These are phyloP conservation scores for Drosophila bifasciata DNA, from an alignment of 1,140 invertebrate species.

Conservation along the genomic window DNA sequence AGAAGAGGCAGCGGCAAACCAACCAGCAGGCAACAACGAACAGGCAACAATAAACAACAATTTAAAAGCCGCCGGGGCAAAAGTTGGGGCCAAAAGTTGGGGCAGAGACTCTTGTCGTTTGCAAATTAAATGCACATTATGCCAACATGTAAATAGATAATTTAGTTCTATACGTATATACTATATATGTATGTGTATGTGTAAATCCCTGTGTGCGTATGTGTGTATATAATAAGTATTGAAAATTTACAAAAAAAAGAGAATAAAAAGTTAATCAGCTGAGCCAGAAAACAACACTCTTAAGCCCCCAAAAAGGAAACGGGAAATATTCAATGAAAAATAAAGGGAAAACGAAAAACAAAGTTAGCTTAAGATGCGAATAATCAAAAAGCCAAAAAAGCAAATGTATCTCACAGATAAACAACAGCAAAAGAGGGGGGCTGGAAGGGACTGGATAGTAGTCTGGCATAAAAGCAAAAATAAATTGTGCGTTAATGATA, in stretches of 20 bases:
- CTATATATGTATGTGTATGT: slow-evolving; percentile 11
- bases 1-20: slow-evolving; percentile 13
- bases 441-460: background rate
- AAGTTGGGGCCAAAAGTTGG: slow-evolving; percentile 55
- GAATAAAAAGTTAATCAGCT: slow-evolving; percentile 68
- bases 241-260: slow-evolving; percentile 16
- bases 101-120: slow-evolving; percentile 54
- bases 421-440: slow-evolving; percentile 42
- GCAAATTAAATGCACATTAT: slow-evolving; percentile 80
- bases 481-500: slow-evolving; percentile 83
- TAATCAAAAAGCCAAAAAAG: slow-evolving; percentile 82
- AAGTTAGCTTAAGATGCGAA: slow-evolving; percentile 71
- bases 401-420: slow-evolving; percentile 80
- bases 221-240: too few relatives aligned
- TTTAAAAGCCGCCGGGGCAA: slow-evolving; percentile 73
- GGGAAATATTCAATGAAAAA: slow-evolving; percentile 3
- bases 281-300: slow-evolving; percentile 44
- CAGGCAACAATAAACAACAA: slow-evolving; percentile 78
- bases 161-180: slow-evolving; percentile 41
- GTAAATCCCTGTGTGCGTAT: too few relatives aligned
- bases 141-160: slow-evolving; percentile 81
- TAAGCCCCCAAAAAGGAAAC: slow-evolving; percentile 23
- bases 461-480: slow-evolving; percentile 75
- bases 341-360: slow-evolving; percentile 16
- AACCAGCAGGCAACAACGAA: slow-evolving; percentile 35